These are phyloP conservation scores for Hirtodrosophila histrioides DNA, from an alignment of 2,888 invertebrate species.

Conservation along the genomic window DNA sequence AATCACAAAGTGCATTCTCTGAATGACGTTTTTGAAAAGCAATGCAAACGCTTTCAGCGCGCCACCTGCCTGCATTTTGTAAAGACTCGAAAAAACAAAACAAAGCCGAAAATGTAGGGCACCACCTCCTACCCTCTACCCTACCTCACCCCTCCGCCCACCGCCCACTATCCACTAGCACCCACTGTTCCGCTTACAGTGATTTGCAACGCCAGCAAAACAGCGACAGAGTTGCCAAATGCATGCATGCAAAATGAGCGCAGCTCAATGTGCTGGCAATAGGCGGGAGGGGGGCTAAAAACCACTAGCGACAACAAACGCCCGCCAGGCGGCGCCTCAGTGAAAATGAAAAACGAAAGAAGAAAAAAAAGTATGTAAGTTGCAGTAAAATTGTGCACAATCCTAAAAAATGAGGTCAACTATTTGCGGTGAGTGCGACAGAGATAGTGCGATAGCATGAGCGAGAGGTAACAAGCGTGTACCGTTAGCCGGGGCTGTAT, in stretches of 20 bases:
- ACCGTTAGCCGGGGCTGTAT: slow-evolving; percentile 47
- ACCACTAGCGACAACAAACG: slow-evolving; percentile 45
- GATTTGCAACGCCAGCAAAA: slow-evolving; percentile 52
- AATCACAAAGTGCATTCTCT: slow-evolving; percentile 58
- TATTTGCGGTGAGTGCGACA: slow-evolving; percentile 59
- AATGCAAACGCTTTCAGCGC: slow-evolving; percentile 47
- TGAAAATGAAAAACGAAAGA: slow-evolving; percentile 42
- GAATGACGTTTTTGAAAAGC: slow-evolving; percentile 56
- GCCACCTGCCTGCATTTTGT: slow-evolving; percentile 57
- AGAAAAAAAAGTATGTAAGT: slow-evolving; percentile 33
- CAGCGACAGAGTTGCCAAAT: slow-evolving; percentile 75
- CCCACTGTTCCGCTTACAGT: slow-evolving; percentile 10
- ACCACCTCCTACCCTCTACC: slow-evolving; percentile 7
- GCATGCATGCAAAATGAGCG: slow-evolving; percentile 75
- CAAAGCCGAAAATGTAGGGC: slow-evolving; percentile 71
- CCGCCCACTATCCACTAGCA: background rate
- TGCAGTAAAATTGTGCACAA: slow-evolving; percentile 74
- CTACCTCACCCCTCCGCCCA: too few species aligned
- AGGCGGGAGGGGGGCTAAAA: slow-evolving; percentile 8
- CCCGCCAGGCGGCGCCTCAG: slow-evolving; percentile 71
- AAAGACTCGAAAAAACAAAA: slow-evolving; percentile 45
- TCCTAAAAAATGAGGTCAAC: slow-evolving; percentile 79
- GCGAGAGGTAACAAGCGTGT: slow-evolving; percentile 4
- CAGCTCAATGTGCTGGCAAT: slow-evolving; percentile 43
- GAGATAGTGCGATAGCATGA: slow-evolving; percentile 10